phyloP scores from a whole-genome alignment of 1,140 invertebrate genomes.

The Eciton burchellii region DNA sequence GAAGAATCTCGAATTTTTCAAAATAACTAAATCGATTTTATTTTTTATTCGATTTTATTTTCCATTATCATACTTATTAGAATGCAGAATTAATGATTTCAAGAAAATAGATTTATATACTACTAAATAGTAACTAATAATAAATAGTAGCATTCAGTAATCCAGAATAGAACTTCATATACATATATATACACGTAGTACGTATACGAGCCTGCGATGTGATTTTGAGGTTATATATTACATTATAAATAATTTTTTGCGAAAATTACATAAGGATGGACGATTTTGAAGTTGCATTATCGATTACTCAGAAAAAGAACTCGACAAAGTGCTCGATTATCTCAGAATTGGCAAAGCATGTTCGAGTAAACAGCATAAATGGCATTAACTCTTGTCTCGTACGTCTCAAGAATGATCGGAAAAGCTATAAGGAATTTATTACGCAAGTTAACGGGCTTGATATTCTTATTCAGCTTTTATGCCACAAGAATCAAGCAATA shows the following conservation, averaged over 20 bases:
- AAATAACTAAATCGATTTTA: too few species aligned
- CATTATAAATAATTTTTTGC: constrained; percentile 55
- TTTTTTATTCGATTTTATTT: too few species aligned
- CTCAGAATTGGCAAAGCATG: constrained; percentile 71
- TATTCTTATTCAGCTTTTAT: constrained; percentile 74
- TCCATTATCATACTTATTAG: too few species aligned
- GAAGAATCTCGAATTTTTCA: too few species aligned
- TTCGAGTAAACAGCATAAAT: constrained; percentile 67
- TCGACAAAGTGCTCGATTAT: constrained; percentile 57
- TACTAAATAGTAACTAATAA: too few species aligned
- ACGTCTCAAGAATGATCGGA: constrained; percentile 75
- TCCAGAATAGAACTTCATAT: too few species aligned
- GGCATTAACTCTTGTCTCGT: constrained; percentile 73
- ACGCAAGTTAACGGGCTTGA: constrained; percentile 68
- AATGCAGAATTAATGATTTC: too few species aligned
- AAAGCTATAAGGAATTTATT: constrained; percentile 73
- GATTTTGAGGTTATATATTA: constrained; percentile 78
- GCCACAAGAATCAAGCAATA: constrained; percentile 72
- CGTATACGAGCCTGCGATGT: constrained; percentile 8
- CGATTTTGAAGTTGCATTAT: constrained; percentile 48
- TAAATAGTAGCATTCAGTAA: too few species aligned
- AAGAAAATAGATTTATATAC: too few species aligned
- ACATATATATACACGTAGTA: too few species aligned
- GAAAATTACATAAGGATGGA: constrained; percentile 70
- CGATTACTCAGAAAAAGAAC: neutral